Conservation (phyloP, 1,140 invertebrate genomes). For the Paracyclopina nana region DNA sequence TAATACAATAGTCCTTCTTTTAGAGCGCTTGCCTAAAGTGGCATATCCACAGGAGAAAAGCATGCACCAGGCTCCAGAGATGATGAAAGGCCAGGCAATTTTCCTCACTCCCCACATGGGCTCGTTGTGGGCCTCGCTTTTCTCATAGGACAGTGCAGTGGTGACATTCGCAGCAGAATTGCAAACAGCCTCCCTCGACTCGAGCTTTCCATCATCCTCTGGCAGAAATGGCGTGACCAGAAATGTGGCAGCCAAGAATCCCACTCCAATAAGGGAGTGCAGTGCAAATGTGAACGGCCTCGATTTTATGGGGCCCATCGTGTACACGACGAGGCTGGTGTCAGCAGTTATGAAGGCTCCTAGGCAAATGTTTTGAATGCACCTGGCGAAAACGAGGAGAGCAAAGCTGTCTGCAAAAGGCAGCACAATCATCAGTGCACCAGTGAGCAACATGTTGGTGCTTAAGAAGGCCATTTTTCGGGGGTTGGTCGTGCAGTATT, state of each 20-base stretch:
- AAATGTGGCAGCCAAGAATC: slow-evolving; percentile 9
- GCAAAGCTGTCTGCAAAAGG: slow-evolving; percentile 9
- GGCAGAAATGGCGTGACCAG: slow-evolving; percentile 10
- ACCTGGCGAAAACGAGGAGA: not conserved
- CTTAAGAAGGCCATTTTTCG: slow-evolving; percentile 2
- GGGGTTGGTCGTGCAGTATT: not conserved
- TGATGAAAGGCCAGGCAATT: slow-evolving; percentile 13
- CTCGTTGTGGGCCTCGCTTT: not conserved
- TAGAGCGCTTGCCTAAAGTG: slow-evolving; percentile 3
- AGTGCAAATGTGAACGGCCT: slow-evolving; percentile 14
- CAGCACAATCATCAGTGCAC: not conserved
- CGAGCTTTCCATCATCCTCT: not conserved
- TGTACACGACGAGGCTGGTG: slow-evolving; percentile 7
- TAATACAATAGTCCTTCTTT: not conserved
- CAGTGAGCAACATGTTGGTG: not conserved
- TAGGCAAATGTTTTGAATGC: slow-evolving; percentile 1
- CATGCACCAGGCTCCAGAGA: not conserved
- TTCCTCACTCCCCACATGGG: slow-evolving; percentile 2
- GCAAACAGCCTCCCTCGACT: slow-evolving; percentile 2
- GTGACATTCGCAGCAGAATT: not conserved
- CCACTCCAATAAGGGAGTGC: slow-evolving; percentile 6
- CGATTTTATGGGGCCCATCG: slow-evolving; percentile 10
- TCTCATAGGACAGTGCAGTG: not conserved
- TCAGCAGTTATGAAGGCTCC: slow-evolving; percentile 16
- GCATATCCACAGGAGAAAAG: not conserved